These are phyloP conservation scores for Nothoprocta perdicaria DNA, from an alignment of 2,113 vertebrate genomes.

Conservation along the genomic window DNA sequence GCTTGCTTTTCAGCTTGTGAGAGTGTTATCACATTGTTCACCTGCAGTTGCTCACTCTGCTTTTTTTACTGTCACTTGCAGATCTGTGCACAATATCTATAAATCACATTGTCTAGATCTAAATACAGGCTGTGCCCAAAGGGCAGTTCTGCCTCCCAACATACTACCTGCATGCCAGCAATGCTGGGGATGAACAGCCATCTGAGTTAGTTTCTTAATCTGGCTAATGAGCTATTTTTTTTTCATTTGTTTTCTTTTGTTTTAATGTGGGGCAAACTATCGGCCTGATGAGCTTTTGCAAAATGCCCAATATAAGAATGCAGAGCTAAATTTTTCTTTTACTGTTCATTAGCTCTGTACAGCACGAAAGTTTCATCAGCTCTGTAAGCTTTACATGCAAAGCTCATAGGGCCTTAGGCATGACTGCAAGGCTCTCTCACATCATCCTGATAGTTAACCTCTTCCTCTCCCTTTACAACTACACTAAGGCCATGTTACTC, in stretches of 20 bases:
- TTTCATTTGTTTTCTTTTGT: neutral
- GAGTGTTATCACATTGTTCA: neutral
- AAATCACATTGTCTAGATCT: neutral
- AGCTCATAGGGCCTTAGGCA: neutral
- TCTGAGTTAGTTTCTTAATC: neutral
- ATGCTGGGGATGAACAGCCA: neutral
- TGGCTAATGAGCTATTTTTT: neutral
- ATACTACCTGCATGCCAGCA: neutral
- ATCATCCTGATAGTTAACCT: neutral
- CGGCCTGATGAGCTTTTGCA: neutral
- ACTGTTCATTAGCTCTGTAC: neutral
- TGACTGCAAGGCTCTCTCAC: neutral
- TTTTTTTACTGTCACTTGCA: neutral
- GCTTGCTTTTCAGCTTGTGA: neutral
- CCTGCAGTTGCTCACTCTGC: neutral
- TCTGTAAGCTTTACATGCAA: neutral
- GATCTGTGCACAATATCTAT: neutral
- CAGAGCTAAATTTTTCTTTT: neutral
- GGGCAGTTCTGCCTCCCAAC: neutral
- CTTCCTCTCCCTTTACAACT: neutral
- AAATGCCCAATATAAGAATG: neutral
- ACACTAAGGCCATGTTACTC: neutral
- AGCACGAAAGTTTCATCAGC: neutral
- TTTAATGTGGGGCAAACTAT: neutral
- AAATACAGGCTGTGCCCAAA: neutral